phyloP scores from a whole-genome alignment of 2,888 invertebrate genomes.

The Electrophaes corylata region DNA sequence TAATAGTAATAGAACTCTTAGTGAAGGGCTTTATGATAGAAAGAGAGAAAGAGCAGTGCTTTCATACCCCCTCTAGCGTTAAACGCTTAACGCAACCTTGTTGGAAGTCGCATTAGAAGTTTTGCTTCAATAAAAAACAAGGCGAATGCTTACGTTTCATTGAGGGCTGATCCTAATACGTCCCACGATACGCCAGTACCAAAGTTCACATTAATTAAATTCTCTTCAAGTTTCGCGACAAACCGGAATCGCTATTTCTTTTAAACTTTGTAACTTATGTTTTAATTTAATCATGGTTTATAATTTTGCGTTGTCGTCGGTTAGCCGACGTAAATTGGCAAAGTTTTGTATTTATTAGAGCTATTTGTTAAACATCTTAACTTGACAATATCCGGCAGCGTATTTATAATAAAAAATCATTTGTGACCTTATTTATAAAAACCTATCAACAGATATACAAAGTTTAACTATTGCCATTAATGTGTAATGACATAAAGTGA shows the following conservation, averaged over 20 bases:
- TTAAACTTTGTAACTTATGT: constrained; percentile 74
- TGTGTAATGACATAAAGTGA: too few relatives aligned
- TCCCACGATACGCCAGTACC: constrained; percentile 7
- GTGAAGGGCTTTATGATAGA: too few relatives aligned
- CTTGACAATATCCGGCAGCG: constrained; percentile 53
- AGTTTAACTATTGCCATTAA: too few relatives aligned
- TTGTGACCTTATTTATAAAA: neutral
- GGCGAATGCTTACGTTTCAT: neutral
- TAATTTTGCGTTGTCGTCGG: constrained; percentile 61
- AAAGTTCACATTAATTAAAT: constrained; percentile 61
- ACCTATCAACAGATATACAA: too few relatives aligned
- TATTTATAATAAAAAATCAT: neutral
- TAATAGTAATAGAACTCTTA: too few relatives aligned
- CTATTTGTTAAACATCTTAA: constrained; percentile 60
- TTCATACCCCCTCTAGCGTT: too few relatives aligned
- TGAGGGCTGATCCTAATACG: neutral
- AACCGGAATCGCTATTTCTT: constrained; percentile 70
- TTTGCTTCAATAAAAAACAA: neutral
- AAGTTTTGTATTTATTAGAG: constrained; percentile 77
- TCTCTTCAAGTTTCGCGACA: constrained; percentile 63
- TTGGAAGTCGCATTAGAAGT: too few relatives aligned
- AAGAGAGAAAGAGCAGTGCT: too few relatives aligned
- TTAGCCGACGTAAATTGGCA: constrained; percentile 67
- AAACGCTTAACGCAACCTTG: too few relatives aligned
- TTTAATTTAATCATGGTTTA: constrained; percentile 79